phyloP scores from a whole-genome alignment of 1,140 invertebrate genomes.

The Pemphigus obesinymphae region DNA sequence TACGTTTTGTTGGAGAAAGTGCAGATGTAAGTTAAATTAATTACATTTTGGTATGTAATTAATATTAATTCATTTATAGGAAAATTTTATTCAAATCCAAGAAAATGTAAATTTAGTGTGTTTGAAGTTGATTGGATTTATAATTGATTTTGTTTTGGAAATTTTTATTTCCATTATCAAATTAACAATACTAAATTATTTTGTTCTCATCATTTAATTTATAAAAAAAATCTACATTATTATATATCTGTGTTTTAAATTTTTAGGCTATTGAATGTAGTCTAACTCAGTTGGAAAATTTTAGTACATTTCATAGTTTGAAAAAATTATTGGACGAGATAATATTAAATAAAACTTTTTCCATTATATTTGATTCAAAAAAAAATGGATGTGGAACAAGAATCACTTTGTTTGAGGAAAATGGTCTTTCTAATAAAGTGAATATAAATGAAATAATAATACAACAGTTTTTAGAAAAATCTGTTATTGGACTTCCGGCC shows the following conservation, averaged over 20 bases:
- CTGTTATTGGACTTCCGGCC: background rate
- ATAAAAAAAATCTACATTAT: no score
- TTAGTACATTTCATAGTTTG: constrained; percentile 3
- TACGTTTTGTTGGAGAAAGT: constrained; percentile 9
- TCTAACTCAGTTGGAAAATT: background rate
- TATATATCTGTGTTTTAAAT: background rate
- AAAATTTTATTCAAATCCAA: constrained; percentile 14
- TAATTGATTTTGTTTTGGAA: no score
- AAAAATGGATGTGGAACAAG: background rate
- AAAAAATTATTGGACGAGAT: constrained; percentile 27
- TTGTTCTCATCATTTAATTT: no score
- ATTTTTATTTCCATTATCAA: no score
- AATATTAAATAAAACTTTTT: constrained; percentile 24
- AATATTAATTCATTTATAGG: constrained; percentile 11
- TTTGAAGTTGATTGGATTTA: no score
- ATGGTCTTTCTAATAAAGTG: background rate
- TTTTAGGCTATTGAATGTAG: constrained; percentile 26
- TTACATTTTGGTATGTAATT: background rate
- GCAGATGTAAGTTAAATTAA: constrained; percentile 13
- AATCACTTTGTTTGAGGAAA: constrained; percentile 26
- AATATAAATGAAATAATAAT: constrained; percentile 30
- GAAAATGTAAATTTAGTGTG: background rate
- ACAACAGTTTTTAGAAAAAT: constrained; percentile 2
- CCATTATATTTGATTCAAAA: background rate
- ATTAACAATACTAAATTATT: no score